A percentile compares a stretch with the other conserved stretches of the same genome.
phyloP scores from a whole-genome alignment of 1,140 invertebrate species.

The Tetramorium parvispinum region DNA sequence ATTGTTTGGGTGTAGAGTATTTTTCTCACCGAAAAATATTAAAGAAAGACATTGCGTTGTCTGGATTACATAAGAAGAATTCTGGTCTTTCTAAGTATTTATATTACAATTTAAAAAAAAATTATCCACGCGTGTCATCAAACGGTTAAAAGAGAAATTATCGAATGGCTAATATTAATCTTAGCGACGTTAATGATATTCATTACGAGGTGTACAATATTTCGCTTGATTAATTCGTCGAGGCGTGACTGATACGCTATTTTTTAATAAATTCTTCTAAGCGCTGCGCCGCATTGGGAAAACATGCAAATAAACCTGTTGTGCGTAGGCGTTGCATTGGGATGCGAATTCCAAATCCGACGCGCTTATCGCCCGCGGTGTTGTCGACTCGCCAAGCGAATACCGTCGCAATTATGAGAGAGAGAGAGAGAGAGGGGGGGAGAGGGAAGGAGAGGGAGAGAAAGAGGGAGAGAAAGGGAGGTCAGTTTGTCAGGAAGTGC shows the following conservation, averaged over 20 bases:
- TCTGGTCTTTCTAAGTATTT: background rate
- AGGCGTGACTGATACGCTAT: constrained; percentile 57
- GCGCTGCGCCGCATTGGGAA: constrained; percentile 42
- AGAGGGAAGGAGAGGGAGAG: background rate
- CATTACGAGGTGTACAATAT: constrained; percentile 9
- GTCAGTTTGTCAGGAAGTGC: constrained; percentile 57
- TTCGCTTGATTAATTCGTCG: constrained; percentile 36
- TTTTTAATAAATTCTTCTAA: constrained; percentile 41
- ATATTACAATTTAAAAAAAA: background rate
- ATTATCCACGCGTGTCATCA: background rate
- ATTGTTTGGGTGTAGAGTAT: background rate
- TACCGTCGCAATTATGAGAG: background rate
- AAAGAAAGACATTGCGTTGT: background rate
- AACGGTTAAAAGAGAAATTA: background rate
- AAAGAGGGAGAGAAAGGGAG: background rate
- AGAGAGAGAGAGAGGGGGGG: background rate
- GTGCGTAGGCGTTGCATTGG: constrained; percentile 59
- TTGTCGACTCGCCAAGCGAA: constrained; percentile 26
- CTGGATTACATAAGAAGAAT: constrained; percentile 4
- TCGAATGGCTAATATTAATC: constrained; percentile 31
- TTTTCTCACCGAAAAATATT: background rate
- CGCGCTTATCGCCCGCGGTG: constrained; percentile 61
- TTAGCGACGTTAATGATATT: constrained; percentile 42
- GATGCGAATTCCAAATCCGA: constrained; percentile 70
- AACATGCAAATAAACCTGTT: constrained; percentile 71